Percentiles rank a stretch among this genome's conserved stretches.
These are phyloP conservation scores for Dendrolimus pini DNA, from an alignment of 2,888 invertebrate genomes.

Conservation along the genomic window DNA sequence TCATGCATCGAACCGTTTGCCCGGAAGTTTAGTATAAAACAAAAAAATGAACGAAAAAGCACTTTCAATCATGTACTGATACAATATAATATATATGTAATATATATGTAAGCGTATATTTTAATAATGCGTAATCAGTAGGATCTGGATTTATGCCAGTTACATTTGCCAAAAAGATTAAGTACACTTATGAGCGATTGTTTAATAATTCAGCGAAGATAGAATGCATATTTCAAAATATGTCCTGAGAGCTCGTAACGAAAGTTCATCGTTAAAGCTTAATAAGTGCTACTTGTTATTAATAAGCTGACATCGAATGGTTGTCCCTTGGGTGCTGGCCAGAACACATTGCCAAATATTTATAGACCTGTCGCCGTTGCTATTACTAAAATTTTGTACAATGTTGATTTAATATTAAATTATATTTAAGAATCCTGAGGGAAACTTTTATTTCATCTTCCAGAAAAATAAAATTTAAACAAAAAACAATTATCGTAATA, in stretches of 20 bases:
- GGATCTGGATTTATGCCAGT: not conserved
- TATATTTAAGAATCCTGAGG: not conserved
- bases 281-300: conserved; percentile 14
- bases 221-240: not conserved
- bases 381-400: conserved; percentile 29
- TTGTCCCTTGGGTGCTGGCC: conserved; percentile 48
- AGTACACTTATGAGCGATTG: not conserved
- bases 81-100: too few relatives aligned
- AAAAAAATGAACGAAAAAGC: too few relatives aligned
- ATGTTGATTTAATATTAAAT: not conserved
- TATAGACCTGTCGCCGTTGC: conserved; percentile 41
- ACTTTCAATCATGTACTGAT: too few relatives aligned
- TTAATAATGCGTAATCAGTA: too few relatives aligned
- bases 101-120: too few relatives aligned
- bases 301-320: conserved; percentile 36
- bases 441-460: not conserved
- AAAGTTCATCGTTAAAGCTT: conserved; percentile 3
- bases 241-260: conserved; percentile 11
- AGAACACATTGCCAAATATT: conserved; percentile 60
- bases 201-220: not conserved
- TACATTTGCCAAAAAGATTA: not conserved
- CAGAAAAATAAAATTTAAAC: too few relatives aligned
- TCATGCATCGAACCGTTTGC: not conserved
- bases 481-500: too few relatives aligned
- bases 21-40: too few relatives aligned